Evolutionary conservation across 2,888 invertebrate genomes (phyloP), one percentile per base, ranked within the genome.

Genomic region (Hirtodrosophila cameraria): DNA sequence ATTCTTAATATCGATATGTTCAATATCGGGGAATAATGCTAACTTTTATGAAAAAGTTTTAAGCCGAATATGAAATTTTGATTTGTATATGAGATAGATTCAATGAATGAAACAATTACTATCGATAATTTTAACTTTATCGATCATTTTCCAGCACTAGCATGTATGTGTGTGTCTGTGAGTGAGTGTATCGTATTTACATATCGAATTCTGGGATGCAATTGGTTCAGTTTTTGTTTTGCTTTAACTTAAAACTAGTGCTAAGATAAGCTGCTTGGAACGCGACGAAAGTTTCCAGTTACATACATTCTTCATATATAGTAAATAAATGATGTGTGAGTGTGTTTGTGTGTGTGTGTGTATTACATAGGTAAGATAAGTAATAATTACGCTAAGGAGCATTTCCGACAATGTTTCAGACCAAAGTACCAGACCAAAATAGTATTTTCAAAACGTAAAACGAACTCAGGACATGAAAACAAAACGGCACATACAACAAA

Each of bases 361-460:
- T 66, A 75, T 82, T 82, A 83, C 72, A 75, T 82, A 79, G 49
- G 65, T 58, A 64, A n/a, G n/a, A 60, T 70, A 64, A 71, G 58
- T 86, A 61, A 55, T 86, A 61, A 71, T 62, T 86, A 86, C 81
- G 66, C 79, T 80, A 80, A 72, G 69, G 60, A 84, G 86, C 79
- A 80, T 86, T 80, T 80, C 79, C 86, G 78, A 80, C 82, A 75
- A 80, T 84, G 61, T 81, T n/a, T 80, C 87, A 86, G 85, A 84
- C 84, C 86, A 79, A 86, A 80, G 62, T 78, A 82, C 75, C 77
- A 83, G 84, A 83, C 86, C 79, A 79, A 79, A 74, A 74, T 43
- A 36, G 18, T 43, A 48, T 63, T 36, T n/a, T 63, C 58, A 71
- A 57, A 80, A 64, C 63, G 49, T 57, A 49, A 67, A 77, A 65